Percentiles rank a stretch among this genome's conserved stretches.
Conservation (phyloP, 2,113 vertebrate species). For the Tretioscincus oriximinensis region DNA sequence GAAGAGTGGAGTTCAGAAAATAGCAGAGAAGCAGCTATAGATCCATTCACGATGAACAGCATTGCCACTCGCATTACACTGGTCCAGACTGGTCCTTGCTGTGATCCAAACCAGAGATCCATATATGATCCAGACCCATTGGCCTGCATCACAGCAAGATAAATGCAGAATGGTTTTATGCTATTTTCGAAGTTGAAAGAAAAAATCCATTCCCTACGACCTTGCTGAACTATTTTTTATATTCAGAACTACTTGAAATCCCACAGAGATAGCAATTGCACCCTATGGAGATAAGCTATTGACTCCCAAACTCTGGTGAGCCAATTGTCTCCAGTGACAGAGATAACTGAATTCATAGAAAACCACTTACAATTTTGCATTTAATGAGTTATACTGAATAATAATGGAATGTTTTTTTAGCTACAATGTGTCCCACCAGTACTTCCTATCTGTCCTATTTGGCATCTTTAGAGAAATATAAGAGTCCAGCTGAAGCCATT, state of each 20-base stretch:
- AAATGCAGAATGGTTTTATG: no score
- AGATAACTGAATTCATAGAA: neutral
- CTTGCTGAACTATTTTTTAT: neutral
- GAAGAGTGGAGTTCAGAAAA: no score
- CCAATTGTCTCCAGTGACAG: neutral
- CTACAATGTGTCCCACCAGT: conserved; percentile 22
- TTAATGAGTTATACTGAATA: neutral
- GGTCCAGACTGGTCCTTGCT: no score
- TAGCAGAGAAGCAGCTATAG: no score
- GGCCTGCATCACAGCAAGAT: no score
- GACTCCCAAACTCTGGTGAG: neutral
- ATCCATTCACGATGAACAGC: no score
- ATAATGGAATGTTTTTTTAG: conserved; percentile 24
- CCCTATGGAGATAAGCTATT: neutral
- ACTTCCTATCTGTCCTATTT: conserved; percentile 24
- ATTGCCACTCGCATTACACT: no score
- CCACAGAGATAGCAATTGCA: neutral
- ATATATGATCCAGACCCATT: no score
- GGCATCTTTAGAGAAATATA: conserved; percentile 1
- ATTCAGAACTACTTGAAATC: neutral
- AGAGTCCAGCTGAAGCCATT: conserved; percentile 20
- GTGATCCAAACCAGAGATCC: neutral
- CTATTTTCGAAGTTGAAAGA: no score
- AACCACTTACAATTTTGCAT: neutral
- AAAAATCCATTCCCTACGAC: neutral